Evolutionary conservation across 2,888 invertebrate genomes (phyloP).

Genomic region (Amphipoea lucens): DNA sequence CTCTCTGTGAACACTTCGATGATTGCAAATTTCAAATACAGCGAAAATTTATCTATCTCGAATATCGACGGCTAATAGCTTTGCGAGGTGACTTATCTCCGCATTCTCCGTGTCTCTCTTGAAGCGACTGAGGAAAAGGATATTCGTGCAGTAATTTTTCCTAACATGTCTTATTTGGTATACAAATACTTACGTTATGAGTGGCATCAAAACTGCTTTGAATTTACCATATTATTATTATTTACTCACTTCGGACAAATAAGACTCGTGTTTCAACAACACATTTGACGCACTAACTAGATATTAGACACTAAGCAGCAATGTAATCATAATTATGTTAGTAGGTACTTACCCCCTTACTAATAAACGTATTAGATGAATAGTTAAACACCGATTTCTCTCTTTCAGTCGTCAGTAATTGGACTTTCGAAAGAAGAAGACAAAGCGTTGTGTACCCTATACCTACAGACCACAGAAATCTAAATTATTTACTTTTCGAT

Average conservation of each 20-base stretch:
- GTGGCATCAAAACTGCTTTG: background rate
- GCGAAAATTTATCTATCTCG: slow-evolving; percentile 59
- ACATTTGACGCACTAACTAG: background rate
- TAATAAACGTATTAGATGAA: too few relatives aligned
- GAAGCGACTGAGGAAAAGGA: background rate
- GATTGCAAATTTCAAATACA: slow-evolving; percentile 75
- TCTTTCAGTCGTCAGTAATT: too few relatives aligned
- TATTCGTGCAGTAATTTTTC: slow-evolving; percentile 16
- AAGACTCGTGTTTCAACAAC: background rate
- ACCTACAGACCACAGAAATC: too few relatives aligned
- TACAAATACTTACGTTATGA: background rate
- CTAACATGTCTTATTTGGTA: background rate
- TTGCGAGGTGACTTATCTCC: slow-evolving; percentile 40
- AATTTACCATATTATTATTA: background rate
- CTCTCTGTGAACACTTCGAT: slow-evolving; percentile 71
- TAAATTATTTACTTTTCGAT: too few relatives aligned
- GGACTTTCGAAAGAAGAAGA: too few relatives aligned
- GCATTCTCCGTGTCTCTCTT: slow-evolving; percentile 8
- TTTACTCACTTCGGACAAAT: background rate
- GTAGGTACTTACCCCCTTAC: background rate
- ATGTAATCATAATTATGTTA: background rate
- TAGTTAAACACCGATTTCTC: too few relatives aligned
- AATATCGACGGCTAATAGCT: slow-evolving; percentile 53
- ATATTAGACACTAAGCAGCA: background rate
- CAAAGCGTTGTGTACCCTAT: too few relatives aligned